Conservation (phyloP, 37 sponge, comb jelly and placozoan genomes). For the Ephydatia muelleri region DNA sequence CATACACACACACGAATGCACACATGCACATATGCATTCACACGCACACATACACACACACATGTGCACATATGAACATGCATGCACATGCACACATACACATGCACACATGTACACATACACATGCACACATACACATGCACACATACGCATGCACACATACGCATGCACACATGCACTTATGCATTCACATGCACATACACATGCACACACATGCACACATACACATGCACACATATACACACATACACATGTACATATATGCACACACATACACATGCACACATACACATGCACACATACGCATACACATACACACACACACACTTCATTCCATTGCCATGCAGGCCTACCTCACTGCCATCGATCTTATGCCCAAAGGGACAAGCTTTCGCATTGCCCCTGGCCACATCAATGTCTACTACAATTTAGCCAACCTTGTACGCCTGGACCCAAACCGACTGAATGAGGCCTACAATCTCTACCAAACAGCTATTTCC, state of each 20-base stretch:
- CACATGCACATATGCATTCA: too few species aligned
- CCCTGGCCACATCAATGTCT: slow-evolving; percentile 82
- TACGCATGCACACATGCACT: too few species aligned
- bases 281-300: slow-evolving; percentile 10
- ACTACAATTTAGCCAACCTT: slow-evolving; percentile 87
- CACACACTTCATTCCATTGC: too few species aligned
- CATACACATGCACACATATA: slow-evolving; percentile 10
- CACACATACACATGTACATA: slow-evolving; percentile 12
- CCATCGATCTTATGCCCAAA: slow-evolving; percentile 76
- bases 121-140: too few species aligned
- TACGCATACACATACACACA: slow-evolving; percentile 2
- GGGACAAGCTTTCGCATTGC: slow-evolving; percentile 74
- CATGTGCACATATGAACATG: too few species aligned
- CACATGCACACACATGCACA: slow-evolving; percentile 9
- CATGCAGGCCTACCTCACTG: slow-evolving; percentile 62
- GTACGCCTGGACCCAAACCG: slow-evolving; percentile 43
- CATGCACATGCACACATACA: too few species aligned
- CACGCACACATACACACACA: too few species aligned
- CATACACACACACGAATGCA: too few species aligned
- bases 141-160: too few species aligned
- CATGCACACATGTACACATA: too few species aligned
- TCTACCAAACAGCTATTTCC: slow-evolving; percentile 60
- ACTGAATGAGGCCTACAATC: slow-evolving; percentile 68
- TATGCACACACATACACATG: slow-evolving; percentile 5
- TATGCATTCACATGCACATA: too few species aligned